Base-by-base conservation (phyloP, 2,797 vertebrate species). In the Tadarida brasiliensis region DNA sequence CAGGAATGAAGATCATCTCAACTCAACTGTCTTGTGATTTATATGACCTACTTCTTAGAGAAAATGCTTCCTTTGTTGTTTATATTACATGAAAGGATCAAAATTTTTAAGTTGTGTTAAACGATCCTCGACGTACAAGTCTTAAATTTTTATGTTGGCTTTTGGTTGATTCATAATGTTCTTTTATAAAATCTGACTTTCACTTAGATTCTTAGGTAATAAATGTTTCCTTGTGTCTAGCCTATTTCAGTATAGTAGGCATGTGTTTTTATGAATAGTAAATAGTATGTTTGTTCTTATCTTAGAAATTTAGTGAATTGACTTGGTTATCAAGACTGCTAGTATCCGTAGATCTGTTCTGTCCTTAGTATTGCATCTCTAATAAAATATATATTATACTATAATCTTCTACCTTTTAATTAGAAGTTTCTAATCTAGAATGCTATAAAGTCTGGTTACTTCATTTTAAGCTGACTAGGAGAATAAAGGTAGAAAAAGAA, bases 281-380 rank as follows among this genome's bases (percentile, higher is more conserved):
- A 73, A 71, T 81, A 88, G 30, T 74, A 44, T 35, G 71, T 11
- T 86, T 15, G 61, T 61, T 65, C 51, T 94, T 33, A 71, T 90
- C 8, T 80, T 95, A 85, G 90, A 96, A 87, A 94, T 95, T 88
- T 82, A 92, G 17, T 91, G 49, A 97, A 71, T 90, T 87, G 35
- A 85, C 14, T 92, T 33, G 61, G 28, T 78, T 83, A 63, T 91
- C 61, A 92, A 57, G 24, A 51, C 30, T 82, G 24, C 44, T 93
- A 74, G 0, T 89, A 56, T 88, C 65, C 49, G 9, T 92, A 92
- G 47, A 56, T 56, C 65, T 73, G 9, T 88, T 93, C 74, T 59
- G 49, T 74, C 71, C 30, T 94, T 85, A 65, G 39, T 90, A 85
- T 68, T 92, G 74, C 11, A 74, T 84, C 26, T 86, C 54, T 90